Percentiles rank a stretch among this genome's conserved stretches.
phyloP scores from a whole-genome alignment of 1,140 invertebrate species.

The Helicoverpa zea region DNA sequence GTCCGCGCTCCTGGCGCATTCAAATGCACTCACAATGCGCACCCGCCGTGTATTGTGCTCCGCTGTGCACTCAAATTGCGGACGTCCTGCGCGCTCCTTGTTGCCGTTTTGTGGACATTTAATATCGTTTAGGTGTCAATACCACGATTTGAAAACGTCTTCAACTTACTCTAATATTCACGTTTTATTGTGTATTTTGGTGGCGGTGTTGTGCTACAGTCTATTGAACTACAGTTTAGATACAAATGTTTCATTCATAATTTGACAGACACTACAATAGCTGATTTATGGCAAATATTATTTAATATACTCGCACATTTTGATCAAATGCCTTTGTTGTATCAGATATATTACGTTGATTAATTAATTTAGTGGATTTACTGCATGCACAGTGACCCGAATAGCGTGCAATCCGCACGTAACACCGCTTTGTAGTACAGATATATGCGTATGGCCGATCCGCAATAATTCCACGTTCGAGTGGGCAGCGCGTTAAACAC shows the following conservation, averaged over 20 bases:
- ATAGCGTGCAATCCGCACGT: not conserved
- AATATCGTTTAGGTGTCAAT: constrained; percentile 36
- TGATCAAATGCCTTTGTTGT: not conserved
- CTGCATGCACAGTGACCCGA: no score
- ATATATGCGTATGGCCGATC: not conserved
- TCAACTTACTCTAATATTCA: not conserved
- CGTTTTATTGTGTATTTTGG: not conserved
- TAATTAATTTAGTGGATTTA: no score
- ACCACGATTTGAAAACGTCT: constrained; percentile 12
- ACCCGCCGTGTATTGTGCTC: not conserved
- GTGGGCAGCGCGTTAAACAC: constrained; percentile 20
- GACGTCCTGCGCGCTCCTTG: constrained; percentile 24
- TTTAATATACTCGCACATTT: not conserved
- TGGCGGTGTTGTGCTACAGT: no score
- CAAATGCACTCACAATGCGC: constrained; percentile 12
- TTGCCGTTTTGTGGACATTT: constrained; percentile 22
- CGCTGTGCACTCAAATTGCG: constrained; percentile 34
- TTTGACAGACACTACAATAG: not conserved
- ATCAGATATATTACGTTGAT: no score
- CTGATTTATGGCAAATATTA: not conserved
- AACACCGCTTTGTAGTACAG: not conserved
- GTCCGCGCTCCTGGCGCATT: constrained; percentile 14
- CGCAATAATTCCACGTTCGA: constrained; percentile 29
- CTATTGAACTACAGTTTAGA: not conserved
- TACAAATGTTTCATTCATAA: not conserved